phyloP scores from a whole-genome alignment of 2,113 vertebrate genomes.

The Meleagris gallopavo region DNA sequence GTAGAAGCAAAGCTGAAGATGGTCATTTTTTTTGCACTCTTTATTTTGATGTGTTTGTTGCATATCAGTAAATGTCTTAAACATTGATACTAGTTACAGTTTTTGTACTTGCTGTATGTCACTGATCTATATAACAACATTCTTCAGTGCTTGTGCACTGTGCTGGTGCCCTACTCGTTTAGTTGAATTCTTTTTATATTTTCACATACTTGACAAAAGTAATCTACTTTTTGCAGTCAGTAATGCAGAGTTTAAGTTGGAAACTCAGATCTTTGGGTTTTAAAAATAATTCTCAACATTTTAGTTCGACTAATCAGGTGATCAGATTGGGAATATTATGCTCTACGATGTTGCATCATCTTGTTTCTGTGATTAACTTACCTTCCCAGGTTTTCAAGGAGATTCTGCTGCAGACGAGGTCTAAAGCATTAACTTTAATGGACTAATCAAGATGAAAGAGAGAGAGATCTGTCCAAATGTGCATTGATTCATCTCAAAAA shows the following conservation, averaged over 20 bases:
- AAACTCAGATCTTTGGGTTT: neutral
- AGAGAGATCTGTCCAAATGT: neutral
- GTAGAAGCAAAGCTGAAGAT: neutral
- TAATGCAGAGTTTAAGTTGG: neutral
- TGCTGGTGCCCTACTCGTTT: neutral
- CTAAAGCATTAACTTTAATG: constrained; percentile 41
- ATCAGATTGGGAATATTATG: neutral
- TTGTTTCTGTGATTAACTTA: constrained; percentile 17
- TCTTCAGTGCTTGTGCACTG: neutral
- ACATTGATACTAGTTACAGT: neutral
- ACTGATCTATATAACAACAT: neutral
- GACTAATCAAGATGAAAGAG: constrained; percentile 31
- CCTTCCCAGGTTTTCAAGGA: constrained; percentile 44
- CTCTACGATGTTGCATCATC: neutral
- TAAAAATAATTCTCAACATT: constrained; percentile 16
- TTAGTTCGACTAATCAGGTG: neutral
- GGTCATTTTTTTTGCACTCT: neutral
- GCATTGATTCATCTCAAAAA: constrained; percentile 62
- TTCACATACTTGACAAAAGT: neutral
- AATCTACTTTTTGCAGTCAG: neutral
- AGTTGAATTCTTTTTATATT: neutral
- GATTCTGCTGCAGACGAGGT: neutral
- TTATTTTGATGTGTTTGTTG: neutral
- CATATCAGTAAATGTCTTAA: neutral
- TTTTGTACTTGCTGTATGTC: neutral